Conservation (phyloP, 2,888 invertebrate species). For the Balanococcus diminutus region DNA sequence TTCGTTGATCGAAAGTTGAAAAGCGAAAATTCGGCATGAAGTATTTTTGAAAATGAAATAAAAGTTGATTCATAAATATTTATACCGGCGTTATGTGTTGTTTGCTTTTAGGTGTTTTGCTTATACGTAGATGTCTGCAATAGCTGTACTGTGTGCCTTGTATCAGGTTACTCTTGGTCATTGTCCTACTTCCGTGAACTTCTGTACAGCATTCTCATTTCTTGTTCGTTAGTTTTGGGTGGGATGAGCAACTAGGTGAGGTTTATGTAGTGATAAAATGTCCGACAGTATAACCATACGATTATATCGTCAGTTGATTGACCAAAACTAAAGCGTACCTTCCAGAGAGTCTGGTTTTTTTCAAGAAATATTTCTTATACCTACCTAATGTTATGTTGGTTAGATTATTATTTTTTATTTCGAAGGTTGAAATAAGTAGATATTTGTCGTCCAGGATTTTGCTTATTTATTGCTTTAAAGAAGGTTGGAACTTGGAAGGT, state of each 20-base stretch:
- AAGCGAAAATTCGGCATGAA: slow-evolving; percentile 24
- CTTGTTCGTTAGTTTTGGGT: slow-evolving; percentile 47
- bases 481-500: too few species aligned
- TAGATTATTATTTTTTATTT: too few species aligned
- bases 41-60: slow-evolving; percentile 37
- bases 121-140: slow-evolving; percentile 26
- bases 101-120: slow-evolving; percentile 15
- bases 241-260: slow-evolving; percentile 47
- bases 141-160: slow-evolving; percentile 45
- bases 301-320: slow-evolving; percentile 15
- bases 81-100: slow-evolving; percentile 37
- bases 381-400: too few species aligned
- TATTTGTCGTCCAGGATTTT: too few species aligned
- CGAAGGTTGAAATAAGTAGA: too few species aligned
- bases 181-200: slow-evolving; percentile 54
- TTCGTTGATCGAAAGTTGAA: slow-evolving; percentile 32
- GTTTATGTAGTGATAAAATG: slow-evolving; percentile 36
- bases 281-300: not conserved
- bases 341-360: too few species aligned
- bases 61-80: slow-evolving; percentile 40
- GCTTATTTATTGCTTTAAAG: too few species aligned
- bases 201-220: slow-evolving; percentile 53
- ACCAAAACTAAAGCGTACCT: slow-evolving; percentile 16
- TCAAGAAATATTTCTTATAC: too few species aligned
- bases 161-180: slow-evolving; percentile 53